These are phyloP conservation scores for Esox masquinongy DNA, from an alignment of 2,797 vertebrate species.

Conservation along the genomic window DNA sequence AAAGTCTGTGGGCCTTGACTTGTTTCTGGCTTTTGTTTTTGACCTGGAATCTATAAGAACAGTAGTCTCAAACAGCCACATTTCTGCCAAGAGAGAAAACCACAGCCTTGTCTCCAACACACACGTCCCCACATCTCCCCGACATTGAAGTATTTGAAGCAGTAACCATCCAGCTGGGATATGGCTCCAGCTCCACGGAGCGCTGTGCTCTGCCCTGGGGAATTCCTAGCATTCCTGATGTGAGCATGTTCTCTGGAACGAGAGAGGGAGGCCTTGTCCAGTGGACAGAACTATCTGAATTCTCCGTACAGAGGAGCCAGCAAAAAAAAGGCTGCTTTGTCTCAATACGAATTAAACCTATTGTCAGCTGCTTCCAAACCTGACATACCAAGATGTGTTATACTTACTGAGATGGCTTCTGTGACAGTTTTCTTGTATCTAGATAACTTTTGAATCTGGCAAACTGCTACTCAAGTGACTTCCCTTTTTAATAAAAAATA, in stretches of 20 bases:
- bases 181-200: slow-evolving; percentile 37
- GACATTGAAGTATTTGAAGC: slow-evolving; percentile 41
- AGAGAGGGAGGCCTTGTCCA: slow-evolving; percentile 41
- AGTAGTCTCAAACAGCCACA: slow-evolving; percentile 62
- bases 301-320: neutral
- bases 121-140: neutral
- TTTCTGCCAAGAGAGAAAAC: slow-evolving; percentile 59
- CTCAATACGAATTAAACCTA: neutral
- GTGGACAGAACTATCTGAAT: neutral
- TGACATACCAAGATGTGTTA: neutral
- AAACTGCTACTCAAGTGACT: no score
- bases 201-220: slow-evolving; percentile 35
- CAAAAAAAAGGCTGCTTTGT: neutral
- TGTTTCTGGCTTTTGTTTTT: slow-evolving; percentile 59
- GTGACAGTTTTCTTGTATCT: neutral
- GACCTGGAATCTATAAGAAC: slow-evolving; percentile 65
- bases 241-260: slow-evolving; percentile 58
- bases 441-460: neutral
- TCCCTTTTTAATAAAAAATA: no score
- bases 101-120: slow-evolving; percentile 24
- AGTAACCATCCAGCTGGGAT: slow-evolving; percentile 37
- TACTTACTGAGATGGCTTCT: neutral
- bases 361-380: neutral
- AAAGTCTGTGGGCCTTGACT: slow-evolving; percentile 52
- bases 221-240: slow-evolving; percentile 76